Base-by-base conservation (phyloP, 2,797 vertebrate species). In the Danio albolineatus region DNA sequence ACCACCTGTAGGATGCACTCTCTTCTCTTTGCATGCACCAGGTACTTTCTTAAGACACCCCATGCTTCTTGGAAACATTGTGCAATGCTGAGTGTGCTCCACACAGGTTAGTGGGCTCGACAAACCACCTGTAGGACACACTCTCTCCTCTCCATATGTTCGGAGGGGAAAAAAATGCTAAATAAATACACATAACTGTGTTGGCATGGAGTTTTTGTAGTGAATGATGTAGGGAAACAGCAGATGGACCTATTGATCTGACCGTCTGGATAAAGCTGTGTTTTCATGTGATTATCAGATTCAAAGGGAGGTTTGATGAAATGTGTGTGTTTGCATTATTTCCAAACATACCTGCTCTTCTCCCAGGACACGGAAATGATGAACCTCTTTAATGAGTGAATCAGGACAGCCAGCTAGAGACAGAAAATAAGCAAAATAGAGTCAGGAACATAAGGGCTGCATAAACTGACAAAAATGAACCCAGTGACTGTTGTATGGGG, bases 281-380 rank as follows among this genome's bases (percentile, higher is more conserved):
- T 86, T 82, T 65, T 76, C 3, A 28, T n/a, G n/a, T n/a, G n/a
- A n/a, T n/a, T n/a, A n/a, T 28, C 28, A 28, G 1, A 28, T 28
- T 28, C 28, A 83, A 46, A 21, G 12, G 2, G 62, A 16, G 67
- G 83, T 59, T 69, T 83, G 77, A 12, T 5, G 1, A 69, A 48
- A 60, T 60, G 19, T 78, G 80, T 62, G 41, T 44, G 48, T 67
- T 88, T 85, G 17, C 69, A 79, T n/a, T 65, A 85, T 87, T n/a
- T 84, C 77, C 64, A 72, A 81, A 93, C 93, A 94, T 88, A 97
- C 97, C 95, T 97, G 96, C 51, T 96, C 93, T 7, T 96, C 93
- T 83, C 96, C 96, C 54, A 97, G 91, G 82, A 96, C 88, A 85
- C 95, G 91, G 90, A 98, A 98, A 87, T 98, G 97, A 94, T 98